A percentile compares a stretch with the other conserved stretches of the same genome.
These are phyloP conservation scores for Strongylocentrotus purpuratus DNA, from an alignment of 35 echinoderm and acorn worm genomes.

Conservation along the genomic window DNA sequence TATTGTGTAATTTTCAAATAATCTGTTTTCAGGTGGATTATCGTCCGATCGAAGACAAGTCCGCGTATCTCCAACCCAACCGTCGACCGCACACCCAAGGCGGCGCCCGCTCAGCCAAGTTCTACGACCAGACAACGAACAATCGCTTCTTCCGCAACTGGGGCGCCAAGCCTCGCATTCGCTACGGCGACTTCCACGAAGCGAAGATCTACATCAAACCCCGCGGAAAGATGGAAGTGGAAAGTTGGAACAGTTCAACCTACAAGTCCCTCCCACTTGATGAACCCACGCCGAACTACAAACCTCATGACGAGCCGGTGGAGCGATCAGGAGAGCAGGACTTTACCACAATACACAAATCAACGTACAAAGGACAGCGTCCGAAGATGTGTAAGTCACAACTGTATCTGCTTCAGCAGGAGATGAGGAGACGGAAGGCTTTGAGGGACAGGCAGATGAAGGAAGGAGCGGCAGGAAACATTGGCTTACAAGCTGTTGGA, in stretches of 20 bases:
- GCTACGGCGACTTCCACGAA: slow-evolving; percentile 87
- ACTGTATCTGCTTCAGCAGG: slow-evolving; percentile 82
- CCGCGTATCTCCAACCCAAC: slow-evolving; percentile 37
- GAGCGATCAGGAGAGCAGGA: slow-evolving; percentile 66
- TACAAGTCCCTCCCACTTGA: slow-evolving; percentile 58
- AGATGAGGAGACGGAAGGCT: slow-evolving; percentile 49
- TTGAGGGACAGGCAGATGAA: slow-evolving; percentile 17
- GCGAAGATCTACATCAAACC: slow-evolving; percentile 76
- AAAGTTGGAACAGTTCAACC: slow-evolving; percentile 62
- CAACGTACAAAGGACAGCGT: slow-evolving; percentile 70
- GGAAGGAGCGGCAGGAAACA: not conserved
- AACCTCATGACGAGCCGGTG: slow-evolving; percentile 48
- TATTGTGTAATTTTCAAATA: not conserved
- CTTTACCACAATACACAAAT: slow-evolving; percentile 88
- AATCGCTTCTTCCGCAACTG: slow-evolving; percentile 92
- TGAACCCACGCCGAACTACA: slow-evolving; percentile 58
- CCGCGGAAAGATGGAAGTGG: slow-evolving; percentile 59
- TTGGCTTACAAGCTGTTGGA: not conserved
- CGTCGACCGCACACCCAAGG: slow-evolving; percentile 65
- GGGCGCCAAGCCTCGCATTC: slow-evolving; percentile 79
- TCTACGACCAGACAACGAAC: slow-evolving; percentile 92
- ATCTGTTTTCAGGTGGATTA: slow-evolving; percentile 62
- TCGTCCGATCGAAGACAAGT: slow-evolving; percentile 62
- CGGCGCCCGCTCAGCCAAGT: slow-evolving; percentile 55
- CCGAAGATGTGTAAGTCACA: slow-evolving; percentile 75